phyloP scores from a whole-genome alignment of 2,113 vertebrate genomes.

The Rhinolophus ferrumequinum region DNA sequence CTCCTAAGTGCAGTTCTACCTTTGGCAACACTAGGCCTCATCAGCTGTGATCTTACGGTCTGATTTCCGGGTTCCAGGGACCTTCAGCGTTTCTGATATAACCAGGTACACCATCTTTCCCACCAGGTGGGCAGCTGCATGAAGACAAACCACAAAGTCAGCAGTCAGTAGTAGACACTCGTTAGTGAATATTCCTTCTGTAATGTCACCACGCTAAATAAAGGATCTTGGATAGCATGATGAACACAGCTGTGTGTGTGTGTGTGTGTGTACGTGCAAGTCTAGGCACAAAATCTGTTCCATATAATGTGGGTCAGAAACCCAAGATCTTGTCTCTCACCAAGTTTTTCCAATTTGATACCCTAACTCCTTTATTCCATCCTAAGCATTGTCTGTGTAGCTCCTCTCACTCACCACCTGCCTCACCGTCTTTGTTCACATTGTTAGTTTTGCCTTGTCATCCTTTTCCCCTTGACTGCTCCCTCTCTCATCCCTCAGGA shows the following conservation, averaged over 20 bases:
- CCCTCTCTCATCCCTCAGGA: background rate
- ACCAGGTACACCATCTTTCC: fast-evolving
- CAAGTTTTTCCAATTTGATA: background rate
- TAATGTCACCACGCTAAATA: background rate
- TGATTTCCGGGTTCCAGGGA: background rate
- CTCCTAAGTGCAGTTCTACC: background rate
- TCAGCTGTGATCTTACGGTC: background rate
- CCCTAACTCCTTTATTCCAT: background rate
- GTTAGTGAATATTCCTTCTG: background rate
- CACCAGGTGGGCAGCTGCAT: background rate
- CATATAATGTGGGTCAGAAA: background rate
- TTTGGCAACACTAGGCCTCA: background rate
- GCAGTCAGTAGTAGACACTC: too few species aligned
- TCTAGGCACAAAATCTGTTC: background rate
- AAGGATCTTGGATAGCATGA: background rate
- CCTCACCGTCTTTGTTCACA: background rate
- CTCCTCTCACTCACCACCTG: background rate
- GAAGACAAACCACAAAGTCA: background rate
- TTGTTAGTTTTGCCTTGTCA: background rate
- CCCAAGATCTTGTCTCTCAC: background rate
- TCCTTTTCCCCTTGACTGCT: background rate
- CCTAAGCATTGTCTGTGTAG: background rate
- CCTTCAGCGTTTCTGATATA: background rate
- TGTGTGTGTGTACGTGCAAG: background rate
- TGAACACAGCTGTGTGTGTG: background rate